phyloP scores from a whole-genome alignment of 2,113 vertebrate species.

The Syngnathus floridae region DNA sequence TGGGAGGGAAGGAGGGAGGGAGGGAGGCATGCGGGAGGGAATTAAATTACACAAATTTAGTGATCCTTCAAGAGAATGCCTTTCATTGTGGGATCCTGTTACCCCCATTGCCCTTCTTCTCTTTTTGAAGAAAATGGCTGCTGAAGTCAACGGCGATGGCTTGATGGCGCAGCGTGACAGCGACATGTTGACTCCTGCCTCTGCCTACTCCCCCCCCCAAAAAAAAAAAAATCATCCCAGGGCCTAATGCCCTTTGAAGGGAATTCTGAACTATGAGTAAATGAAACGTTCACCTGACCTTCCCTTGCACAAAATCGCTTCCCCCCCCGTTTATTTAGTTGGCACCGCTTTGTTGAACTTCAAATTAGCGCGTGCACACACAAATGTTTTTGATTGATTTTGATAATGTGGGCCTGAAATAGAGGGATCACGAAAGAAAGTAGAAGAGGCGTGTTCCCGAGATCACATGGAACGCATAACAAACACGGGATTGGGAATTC shows the following conservation, averaged over 20 bases:
- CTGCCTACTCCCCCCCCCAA: not conserved
- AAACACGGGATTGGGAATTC: not conserved
- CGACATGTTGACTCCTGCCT: slow-evolving; percentile 53
- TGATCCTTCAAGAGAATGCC: slow-evolving; percentile 63
- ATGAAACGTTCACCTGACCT: not conserved
- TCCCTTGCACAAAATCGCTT: slow-evolving; percentile 25
- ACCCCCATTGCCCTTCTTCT: slow-evolving; percentile 28
- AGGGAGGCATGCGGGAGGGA: slow-evolving; percentile 59
- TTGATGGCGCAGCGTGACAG: slow-evolving; percentile 27
- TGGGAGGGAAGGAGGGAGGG: slow-evolving; percentile 19
- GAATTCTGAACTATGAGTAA: not conserved
- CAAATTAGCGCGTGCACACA: slow-evolving; percentile 14
- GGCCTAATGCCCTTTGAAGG: slow-evolving; percentile 14
- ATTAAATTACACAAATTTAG: slow-evolving; percentile 70
- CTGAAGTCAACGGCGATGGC: slow-evolving; percentile 36
- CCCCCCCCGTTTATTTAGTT: slow-evolving; percentile 44
- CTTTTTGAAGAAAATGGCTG: slow-evolving; percentile 48
- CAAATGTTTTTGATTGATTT: slow-evolving; percentile 46
- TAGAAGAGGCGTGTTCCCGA: not conserved
- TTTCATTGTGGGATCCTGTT: slow-evolving; percentile 67
- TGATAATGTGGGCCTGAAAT: slow-evolving; percentile 31
- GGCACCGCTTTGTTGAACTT: slow-evolving; percentile 31
- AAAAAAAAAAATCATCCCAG: not conserved
- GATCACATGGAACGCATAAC: not conserved
- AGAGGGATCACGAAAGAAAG: slow-evolving; percentile 20